Base-by-base conservation (phyloP, 2,797 vertebrate genomes). In the Manis javanica region DNA sequence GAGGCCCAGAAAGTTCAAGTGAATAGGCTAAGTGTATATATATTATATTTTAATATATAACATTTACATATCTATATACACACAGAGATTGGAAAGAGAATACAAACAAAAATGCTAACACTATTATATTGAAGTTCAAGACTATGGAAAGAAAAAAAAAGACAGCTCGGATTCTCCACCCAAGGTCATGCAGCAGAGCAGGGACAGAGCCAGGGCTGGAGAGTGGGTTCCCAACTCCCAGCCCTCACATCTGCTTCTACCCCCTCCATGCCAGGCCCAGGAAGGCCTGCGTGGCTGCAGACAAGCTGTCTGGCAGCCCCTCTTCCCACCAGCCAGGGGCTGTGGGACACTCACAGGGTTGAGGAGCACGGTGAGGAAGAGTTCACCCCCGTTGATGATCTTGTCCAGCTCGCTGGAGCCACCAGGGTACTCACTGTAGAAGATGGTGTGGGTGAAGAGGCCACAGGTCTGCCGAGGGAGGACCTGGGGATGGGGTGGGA, bases 391-490 rank as follows among this genome's bases (percentile, higher is more conserved):
- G 0, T 99, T 99, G 98, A 99, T 99, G 98, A 99, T 99, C 98
- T 99, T 99, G 98, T 99, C 99, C 98, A 99, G 99, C 96, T 99
- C 99, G 23, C 98, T 99, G 3, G 99, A 99, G 74, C 99, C 99
- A n/a, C 99, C 99, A 0, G 99, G 99, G 96, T 99, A 99, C 91
- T 99, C 99, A 1, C 99, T 99, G 96, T 99, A 99, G 99, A 99
- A 99, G 98, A 99, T 99, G 68, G 99, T 99, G 98, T 99, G 99
- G 0, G 99, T 99, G 98, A 99, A 99, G 79, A 99, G 99, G 91
- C 99, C 99, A 0, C 99, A 99, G 2, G 99, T 99, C 98, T 99
- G 99, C 95, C 99, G 98, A 15, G 99, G 99, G 53, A 99, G 99
- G 94, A 99, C 99, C 99, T 99, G 97, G 12, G 16, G 51, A 3